These are phyloP conservation scores for Sphaerodactylus townsendi DNA, from an alignment of 2,113 vertebrate genomes.

Conservation along the genomic window DNA sequence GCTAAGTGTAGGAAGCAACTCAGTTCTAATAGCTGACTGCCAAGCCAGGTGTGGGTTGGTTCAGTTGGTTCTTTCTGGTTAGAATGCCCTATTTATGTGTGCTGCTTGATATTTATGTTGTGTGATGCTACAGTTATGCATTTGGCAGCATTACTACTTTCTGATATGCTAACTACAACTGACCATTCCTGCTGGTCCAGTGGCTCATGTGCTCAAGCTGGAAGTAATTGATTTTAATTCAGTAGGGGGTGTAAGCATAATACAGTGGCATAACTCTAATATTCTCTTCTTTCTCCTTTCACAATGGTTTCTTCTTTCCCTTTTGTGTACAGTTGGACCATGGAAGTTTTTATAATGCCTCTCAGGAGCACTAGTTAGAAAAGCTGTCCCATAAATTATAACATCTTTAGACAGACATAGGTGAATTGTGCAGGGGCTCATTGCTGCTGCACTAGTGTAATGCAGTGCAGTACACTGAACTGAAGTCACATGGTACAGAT, in stretches of 20 bases:
- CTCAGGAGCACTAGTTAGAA: background rate
- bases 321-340: background rate
- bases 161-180: background rate
- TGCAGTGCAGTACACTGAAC: background rate
- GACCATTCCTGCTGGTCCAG: background rate
- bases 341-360: background rate
- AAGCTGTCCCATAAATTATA: background rate
- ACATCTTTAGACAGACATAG: background rate
- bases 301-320: background rate
- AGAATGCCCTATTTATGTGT: background rate
- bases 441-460: background rate
- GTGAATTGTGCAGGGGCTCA: background rate
- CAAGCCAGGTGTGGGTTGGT: background rate
- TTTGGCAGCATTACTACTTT: background rate
- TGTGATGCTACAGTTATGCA: background rate
- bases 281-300: background rate
- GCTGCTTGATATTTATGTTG: background rate
- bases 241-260: background rate
- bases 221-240: background rate
- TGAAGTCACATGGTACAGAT: background rate
- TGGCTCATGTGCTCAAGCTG: background rate
- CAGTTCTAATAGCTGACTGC: background rate
- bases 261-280: background rate
- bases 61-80: background rate
- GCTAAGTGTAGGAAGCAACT: background rate